Base-by-base conservation (phyloP, 2,113 vertebrate genomes). In the Vidua macroura region DNA sequence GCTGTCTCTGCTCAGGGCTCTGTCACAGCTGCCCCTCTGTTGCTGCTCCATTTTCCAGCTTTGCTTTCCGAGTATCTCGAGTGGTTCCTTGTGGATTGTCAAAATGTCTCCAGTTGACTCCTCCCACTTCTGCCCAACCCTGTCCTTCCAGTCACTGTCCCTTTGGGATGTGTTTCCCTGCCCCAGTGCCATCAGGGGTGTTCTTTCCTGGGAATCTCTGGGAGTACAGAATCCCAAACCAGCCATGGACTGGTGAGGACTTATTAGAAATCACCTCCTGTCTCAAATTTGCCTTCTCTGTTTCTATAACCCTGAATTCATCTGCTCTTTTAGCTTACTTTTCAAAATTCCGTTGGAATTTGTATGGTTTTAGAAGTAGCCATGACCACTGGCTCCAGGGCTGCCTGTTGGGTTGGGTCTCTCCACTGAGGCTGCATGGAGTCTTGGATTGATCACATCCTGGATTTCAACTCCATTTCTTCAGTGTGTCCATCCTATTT, bases 361-460 rank as follows among this genome's bases (percentile, higher is more conserved):
- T 28, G 4, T 8, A 4, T 37, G 33, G 11, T 30, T 81, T 84
- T 77, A 9, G 60, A 37, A 53, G 27, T 15, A 49, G 64, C 28
- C 14, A 1, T 27, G n/a, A 5, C 24, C 20, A 21, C 11, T 49
- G 53, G 28, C 69, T 53, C 37, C 20, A 23, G 55, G 37, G 2
- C 51, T n/a, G 4, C 28, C 44, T 31, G 1, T n/a, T 39, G 76
- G 44, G 5, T 31, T 33, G 53, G 3, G 16, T 62, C 12, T 52
- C 53, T 31, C 37, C 21, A 1, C 6, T 22, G 33, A 28, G 30
- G 3, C 6, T 2, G 0, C 0, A 0, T 5, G 17, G 13, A 23
- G 17, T 33, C 35, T 59, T 48, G 33, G 11, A 4, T 15, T 53
- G 41, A 14, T 35, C 37, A 9, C 3, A 3, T 74, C n/a, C 46